phyloP scores from a whole-genome alignment of 1,140 invertebrate species.

The Pollicipes pollicipes region DNA sequence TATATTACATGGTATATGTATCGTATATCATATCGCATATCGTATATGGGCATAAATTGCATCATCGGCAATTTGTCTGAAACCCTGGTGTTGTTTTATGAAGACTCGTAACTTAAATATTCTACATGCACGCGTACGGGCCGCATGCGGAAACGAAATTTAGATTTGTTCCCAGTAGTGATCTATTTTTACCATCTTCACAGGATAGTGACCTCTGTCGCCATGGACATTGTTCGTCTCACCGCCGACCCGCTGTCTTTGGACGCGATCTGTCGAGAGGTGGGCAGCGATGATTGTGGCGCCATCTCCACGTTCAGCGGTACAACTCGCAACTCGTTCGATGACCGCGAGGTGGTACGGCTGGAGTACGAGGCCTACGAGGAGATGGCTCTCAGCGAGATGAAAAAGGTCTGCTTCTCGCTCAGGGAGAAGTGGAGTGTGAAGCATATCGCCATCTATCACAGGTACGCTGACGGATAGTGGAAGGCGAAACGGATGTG shows the following conservation, averaged over 20 bases:
- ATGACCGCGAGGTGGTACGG: constrained; percentile 56
- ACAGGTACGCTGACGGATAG: too few species aligned
- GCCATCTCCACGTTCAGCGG: constrained; percentile 78
- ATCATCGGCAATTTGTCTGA: too few species aligned
- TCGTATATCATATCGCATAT: too few species aligned
- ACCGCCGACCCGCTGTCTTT: constrained; percentile 45
- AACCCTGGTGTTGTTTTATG: too few species aligned
- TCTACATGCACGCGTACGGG: too few species aligned
- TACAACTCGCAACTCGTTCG: constrained; percentile 75
- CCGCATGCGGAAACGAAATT: too few species aligned
- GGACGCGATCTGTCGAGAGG: constrained; percentile 43
- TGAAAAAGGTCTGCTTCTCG: constrained; percentile 55
- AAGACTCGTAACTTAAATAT: too few species aligned
- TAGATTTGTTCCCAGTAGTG: too few species aligned
- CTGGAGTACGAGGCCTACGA: constrained; percentile 89
- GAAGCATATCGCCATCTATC: constrained; percentile 59
- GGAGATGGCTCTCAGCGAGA: constrained; percentile 68
- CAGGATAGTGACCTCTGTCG: constrained; percentile 17
- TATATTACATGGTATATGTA: too few species aligned
- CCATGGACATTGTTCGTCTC: constrained; percentile 41
- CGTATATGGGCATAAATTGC: too few species aligned
- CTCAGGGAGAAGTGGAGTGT: constrained; percentile 52
- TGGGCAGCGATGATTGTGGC: constrained; percentile 55
- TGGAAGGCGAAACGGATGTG: too few species aligned
- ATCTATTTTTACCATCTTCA: too few species aligned